Evolutionary conservation across 92 coral and sea anemone genomes (phyloP).

Genomic region (Actinernus sp.): DNA sequence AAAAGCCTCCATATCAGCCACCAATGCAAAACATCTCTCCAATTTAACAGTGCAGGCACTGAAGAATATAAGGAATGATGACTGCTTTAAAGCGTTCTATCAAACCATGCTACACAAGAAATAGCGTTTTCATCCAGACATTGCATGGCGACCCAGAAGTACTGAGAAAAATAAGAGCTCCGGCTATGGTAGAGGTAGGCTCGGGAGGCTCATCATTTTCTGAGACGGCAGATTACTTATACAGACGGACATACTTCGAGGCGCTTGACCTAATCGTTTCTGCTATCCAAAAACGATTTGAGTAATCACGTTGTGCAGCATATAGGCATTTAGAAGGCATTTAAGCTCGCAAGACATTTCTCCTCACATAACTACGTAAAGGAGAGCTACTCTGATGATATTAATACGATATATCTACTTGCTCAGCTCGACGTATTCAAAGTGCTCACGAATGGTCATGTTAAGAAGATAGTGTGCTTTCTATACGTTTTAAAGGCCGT

Average conservation of each 20-base stretch:
- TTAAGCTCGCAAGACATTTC: slow-evolving; percentile 18
- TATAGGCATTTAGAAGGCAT: slow-evolving; percentile 48
- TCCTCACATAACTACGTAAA: slow-evolving; percentile 6
- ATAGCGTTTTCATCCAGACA: slow-evolving; percentile 12
- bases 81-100: too few relatives aligned
- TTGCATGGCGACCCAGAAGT: slow-evolving; percentile 55
- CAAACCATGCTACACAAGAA: too few relatives aligned
- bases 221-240: slow-evolving; percentile 61
- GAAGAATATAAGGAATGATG: too few relatives aligned
- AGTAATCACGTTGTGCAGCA: slow-evolving; percentile 52
- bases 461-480: too few relatives aligned
- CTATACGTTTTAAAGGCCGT: too few relatives aligned
- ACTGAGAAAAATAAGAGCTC: slow-evolving; percentile 56
- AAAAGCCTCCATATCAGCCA: slow-evolving; percentile 33
- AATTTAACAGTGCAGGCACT: slow-evolving; percentile 37
- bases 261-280: slow-evolving; percentile 66
- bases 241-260: slow-evolving; percentile 61
- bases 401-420: too few relatives aligned
- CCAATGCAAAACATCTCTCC: slow-evolving; percentile 29
- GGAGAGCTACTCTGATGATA: too few relatives aligned
- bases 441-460: too few relatives aligned
- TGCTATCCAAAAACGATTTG: too few relatives aligned
- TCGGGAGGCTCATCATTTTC: slow-evolving; percentile 59
- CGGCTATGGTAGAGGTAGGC: slow-evolving; percentile 64
- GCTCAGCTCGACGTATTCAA: too few relatives aligned